These are phyloP conservation scores for Stegophylla sp. DNA, from an alignment of 2,888 invertebrate species.

Conservation along the genomic window DNA sequence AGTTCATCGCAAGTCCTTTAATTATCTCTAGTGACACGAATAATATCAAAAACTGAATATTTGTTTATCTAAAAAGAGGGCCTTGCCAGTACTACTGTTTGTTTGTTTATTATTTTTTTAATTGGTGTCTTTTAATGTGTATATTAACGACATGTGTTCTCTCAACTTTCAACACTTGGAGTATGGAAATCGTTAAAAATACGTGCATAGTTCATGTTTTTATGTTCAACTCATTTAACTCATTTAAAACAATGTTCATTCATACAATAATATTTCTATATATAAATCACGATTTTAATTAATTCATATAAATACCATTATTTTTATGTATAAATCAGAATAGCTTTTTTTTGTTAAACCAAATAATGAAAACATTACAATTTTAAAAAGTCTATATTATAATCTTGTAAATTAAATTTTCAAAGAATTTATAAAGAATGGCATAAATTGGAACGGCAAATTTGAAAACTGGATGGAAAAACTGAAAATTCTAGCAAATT, in stretches of 20 bases:
- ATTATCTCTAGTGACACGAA: not conserved
- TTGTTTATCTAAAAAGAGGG: constrained; percentile 17
- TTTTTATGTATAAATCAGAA: not conserved
- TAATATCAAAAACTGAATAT: constrained; percentile 6
- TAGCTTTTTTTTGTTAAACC: not conserved
- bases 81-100: not conserved
- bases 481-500: too few relatives aligned
- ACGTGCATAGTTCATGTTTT: not conserved
- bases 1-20: not conserved
- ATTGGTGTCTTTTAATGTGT: not conserved
- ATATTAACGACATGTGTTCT: too few relatives aligned
- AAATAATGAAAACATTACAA: not conserved
- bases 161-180: too few relatives aligned
- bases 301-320: not conserved
- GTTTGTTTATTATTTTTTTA: constrained; percentile 1
- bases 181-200: too few relatives aligned
- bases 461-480: too few relatives aligned
- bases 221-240: too few relatives aligned
- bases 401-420: too few relatives aligned
- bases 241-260: too few relatives aligned
- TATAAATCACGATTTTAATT: too few relatives aligned
- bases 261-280: too few relatives aligned
- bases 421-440: too few relatives aligned
- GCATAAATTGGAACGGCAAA: too few relatives aligned
- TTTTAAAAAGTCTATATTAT: not conserved